A percentile compares a stretch with the other conserved stretches of the same genome.
Conservation (phyloP, 2,888 invertebrate species). For the Andrena bucephala region DNA sequence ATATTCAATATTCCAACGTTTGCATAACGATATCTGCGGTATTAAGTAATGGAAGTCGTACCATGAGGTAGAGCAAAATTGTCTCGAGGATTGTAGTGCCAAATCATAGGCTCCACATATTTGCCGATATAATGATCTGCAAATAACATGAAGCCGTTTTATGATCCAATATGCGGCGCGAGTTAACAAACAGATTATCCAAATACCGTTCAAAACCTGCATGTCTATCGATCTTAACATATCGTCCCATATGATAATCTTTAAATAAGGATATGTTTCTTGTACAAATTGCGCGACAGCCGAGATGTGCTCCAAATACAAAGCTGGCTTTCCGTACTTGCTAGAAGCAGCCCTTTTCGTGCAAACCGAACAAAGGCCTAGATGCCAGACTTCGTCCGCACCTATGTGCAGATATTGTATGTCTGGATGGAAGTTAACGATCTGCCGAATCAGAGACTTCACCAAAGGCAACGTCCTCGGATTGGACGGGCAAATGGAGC, state of each 20-base stretch:
- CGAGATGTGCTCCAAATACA: constrained; percentile 90
- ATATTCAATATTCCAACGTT: constrained; percentile 9
- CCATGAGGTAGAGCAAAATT: constrained; percentile 86
- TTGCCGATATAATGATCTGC: constrained; percentile 88
- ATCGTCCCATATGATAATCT: constrained; percentile 94
- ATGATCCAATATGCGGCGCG: constrained; percentile 11
- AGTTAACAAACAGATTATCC: constrained; percentile 49
- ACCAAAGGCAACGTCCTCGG: constrained; percentile 88
- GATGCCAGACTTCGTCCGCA: constrained; percentile 94
- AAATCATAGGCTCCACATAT: constrained; percentile 89
- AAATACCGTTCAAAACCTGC: constrained; percentile 87
- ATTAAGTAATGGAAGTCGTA: constrained; percentile 57
- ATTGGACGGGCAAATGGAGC: constrained; percentile 91
- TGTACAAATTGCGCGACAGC: constrained; percentile 88
- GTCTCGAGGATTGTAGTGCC: constrained; percentile 88
- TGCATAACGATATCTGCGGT: constrained; percentile 1
- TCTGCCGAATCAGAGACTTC: constrained; percentile 90
- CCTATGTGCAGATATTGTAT: constrained; percentile 91
- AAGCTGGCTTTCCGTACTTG: constrained; percentile 86
- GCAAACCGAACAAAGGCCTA: constrained; percentile 88
- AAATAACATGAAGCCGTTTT: constrained; percentile 47
- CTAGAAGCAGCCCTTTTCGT: constrained; percentile 85
- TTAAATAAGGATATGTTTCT: constrained; percentile 88
- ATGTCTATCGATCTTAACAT: constrained; percentile 90
- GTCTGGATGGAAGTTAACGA: constrained; percentile 88